Conservation (phyloP, 2,797 vertebrate species). For the Dendrocincla fuliginosa region DNA sequence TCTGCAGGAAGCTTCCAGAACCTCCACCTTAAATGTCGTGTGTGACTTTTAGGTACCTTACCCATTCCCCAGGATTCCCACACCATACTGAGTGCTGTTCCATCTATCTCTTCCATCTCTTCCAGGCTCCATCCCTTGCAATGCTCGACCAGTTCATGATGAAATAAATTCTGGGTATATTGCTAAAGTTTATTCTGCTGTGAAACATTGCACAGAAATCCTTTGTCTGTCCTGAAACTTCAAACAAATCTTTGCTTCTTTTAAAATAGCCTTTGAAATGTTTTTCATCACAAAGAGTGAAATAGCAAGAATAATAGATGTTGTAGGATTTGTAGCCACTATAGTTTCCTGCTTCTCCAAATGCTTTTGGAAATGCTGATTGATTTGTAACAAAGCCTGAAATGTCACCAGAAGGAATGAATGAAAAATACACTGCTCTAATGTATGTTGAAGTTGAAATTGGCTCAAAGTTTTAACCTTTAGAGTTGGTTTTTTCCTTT, state of each 20-base stretch:
- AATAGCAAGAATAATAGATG: not conserved
- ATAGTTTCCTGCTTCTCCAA: conserved; percentile 4
- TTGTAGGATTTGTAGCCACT: not conserved
- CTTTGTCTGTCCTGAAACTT: not conserved
- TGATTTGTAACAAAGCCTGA: conserved; percentile 58
- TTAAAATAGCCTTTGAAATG: conserved; percentile 13
- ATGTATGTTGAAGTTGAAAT: not conserved
- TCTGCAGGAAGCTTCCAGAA: not conserved
- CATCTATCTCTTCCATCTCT: not conserved
- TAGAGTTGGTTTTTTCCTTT: not conserved
- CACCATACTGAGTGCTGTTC: not conserved
- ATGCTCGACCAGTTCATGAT: not conserved
- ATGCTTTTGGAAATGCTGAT: conserved; percentile 53
- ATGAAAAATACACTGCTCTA: not conserved
- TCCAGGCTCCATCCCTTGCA: not conserved
- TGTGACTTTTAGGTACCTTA: not conserved
- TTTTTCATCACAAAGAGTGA: not conserved
- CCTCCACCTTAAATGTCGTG: not conserved
- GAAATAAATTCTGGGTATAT: conserved; percentile 1
- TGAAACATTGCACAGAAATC: not conserved
- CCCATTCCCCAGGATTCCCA: not conserved
- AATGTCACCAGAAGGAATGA: conserved; percentile 50
- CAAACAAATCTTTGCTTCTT: not conserved
- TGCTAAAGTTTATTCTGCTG: not conserved
- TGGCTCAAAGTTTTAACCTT: conserved; percentile 54